Conservation (phyloP, 2,113 vertebrate genomes). For the Reinhardtius hippoglossoides region DNA sequence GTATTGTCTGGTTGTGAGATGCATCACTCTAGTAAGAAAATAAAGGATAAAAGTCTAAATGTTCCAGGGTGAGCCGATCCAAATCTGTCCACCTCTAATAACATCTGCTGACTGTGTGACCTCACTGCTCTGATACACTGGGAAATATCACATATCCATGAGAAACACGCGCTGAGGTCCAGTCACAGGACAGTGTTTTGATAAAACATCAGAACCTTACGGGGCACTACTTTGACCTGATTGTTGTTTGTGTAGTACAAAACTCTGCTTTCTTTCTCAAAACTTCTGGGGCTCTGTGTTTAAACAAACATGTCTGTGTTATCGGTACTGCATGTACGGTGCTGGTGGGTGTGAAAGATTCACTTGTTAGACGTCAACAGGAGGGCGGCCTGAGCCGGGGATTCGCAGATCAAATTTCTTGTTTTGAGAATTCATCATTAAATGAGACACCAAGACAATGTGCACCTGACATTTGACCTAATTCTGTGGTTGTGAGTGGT, state of each 20-base stretch:
- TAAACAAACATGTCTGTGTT: slow-evolving; percentile 60
- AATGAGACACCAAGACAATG: slow-evolving; percentile 4
- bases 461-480: slow-evolving; percentile 34
- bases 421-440: slow-evolving; percentile 10
- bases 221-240: slow-evolving; percentile 17
- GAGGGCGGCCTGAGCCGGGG: slow-evolving; percentile 11
- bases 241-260: slow-evolving; percentile 57
- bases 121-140: background rate
- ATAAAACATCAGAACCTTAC: slow-evolving; percentile 4
- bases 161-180: background rate
- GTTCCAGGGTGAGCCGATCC: background rate
- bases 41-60: too few species aligned
- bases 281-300: slow-evolving; percentile 39
- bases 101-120: background rate
- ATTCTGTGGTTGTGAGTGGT: background rate
- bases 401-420: slow-evolving; percentile 31
- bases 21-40: background rate
- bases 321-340: slow-evolving; percentile 25
- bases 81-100: background rate
- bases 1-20: background rate
- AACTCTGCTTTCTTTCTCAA: slow-evolving; percentile 55
- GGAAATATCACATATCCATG: background rate
- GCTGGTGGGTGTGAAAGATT: slow-evolving; percentile 14
- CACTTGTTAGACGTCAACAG: slow-evolving; percentile 36
- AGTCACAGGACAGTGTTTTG: slow-evolving; percentile 49